phyloP scores from a whole-genome alignment of 2,797 vertebrate genomes.

The Rhinoraja longicauda region DNA sequence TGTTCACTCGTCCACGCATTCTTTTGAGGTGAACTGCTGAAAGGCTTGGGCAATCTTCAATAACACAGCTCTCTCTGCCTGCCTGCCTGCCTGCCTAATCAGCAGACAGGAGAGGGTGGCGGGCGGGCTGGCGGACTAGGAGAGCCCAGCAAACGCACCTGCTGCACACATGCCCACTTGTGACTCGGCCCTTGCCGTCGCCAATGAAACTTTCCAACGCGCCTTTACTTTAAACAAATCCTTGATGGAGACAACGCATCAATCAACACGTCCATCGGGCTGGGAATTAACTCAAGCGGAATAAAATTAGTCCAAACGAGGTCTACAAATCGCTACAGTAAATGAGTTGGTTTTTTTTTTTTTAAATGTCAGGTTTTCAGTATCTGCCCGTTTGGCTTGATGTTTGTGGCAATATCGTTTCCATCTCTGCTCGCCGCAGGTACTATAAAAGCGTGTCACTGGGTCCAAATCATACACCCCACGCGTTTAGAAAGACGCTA shows the following conservation, averaged over 20 bases:
- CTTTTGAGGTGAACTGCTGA: constrained; percentile 78
- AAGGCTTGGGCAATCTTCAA: constrained; percentile 57
- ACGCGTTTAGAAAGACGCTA: not conserved
- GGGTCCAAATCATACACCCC: not conserved
- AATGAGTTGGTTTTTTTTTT: not conserved
- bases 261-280: not conserved
- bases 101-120: constrained; percentile 41
- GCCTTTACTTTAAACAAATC: too few species aligned
- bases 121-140: not conserved
- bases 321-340: not conserved
- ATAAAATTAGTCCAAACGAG: not conserved
- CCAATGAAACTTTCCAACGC: too few species aligned
- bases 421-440: not conserved
- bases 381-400: not conserved
- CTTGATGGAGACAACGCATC: not conserved
- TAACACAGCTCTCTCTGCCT: constrained; percentile 47
- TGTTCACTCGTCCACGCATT: constrained; percentile 78
- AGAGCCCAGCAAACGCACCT: not conserved
- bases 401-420: not conserved
- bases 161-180: not conserved
- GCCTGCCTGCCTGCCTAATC: constrained; percentile 52
- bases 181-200: too few species aligned
- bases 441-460: not conserved
- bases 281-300: not conserved
- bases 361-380: not conserved